These are phyloP conservation scores for Garrulus glandarius DNA, from an alignment of 2,797 vertebrate genomes.

Conservation along the genomic window DNA sequence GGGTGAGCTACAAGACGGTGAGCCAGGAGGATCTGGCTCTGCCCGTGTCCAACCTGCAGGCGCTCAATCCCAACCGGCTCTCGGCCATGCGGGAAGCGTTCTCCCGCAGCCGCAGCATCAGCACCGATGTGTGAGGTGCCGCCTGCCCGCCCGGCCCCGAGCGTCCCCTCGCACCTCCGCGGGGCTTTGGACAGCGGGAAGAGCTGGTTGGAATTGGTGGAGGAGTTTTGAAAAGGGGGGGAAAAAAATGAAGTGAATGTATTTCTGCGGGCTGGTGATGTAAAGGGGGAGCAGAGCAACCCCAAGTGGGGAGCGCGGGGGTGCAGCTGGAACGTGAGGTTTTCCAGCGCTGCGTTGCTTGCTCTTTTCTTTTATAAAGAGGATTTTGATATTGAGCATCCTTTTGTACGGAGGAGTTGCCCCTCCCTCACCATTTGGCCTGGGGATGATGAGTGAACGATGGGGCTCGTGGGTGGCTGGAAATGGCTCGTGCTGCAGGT, in stretches of 20 bases:
- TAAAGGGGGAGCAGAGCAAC: not conserved
- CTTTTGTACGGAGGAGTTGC: not conserved
- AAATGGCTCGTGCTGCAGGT: not conserved
- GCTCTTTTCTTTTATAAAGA: conserved; percentile 10
- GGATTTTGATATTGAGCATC: conserved; percentile 48
- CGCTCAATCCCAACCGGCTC: conserved; percentile 89
- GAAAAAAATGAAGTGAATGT: not conserved
- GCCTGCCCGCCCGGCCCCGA: rapidly evolving
- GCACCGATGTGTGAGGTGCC: conserved; percentile 88
- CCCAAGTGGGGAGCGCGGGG: rapidly evolving
- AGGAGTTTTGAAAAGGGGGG: not conserved
- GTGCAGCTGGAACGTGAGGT: not conserved
- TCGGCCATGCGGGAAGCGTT: conserved; percentile 96
- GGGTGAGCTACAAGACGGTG: conserved; percentile 84
- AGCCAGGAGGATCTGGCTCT: conserved; percentile 89
- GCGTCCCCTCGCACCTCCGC: rapidly evolving
- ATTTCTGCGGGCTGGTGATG: not conserved
- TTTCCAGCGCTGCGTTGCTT: not conserved
- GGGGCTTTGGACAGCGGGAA: not conserved
- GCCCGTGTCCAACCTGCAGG: conserved; percentile 84
- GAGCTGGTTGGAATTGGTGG: not conserved
- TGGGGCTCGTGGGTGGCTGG: not conserved
- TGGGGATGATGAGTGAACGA: rapidly evolving
- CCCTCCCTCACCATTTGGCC: rapidly evolving
- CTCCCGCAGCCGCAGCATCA: conserved; percentile 93